phyloP scores from a whole-genome alignment of 2,888 invertebrate species.

The Leptothorax acervorum region DNA sequence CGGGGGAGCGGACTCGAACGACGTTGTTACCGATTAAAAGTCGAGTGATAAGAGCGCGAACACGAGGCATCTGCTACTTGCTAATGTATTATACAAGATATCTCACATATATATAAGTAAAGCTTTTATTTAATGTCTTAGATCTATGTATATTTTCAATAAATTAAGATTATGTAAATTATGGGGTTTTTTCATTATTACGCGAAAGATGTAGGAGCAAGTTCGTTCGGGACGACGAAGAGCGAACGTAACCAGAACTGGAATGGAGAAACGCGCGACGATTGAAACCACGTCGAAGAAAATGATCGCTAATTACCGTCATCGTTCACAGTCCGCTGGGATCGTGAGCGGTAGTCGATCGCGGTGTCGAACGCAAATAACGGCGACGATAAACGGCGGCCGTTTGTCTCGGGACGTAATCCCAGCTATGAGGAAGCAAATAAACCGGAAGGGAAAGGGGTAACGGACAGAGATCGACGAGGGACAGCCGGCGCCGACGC shows the following conservation, averaged over 20 bases:
- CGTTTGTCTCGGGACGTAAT: slow-evolving; percentile 33
- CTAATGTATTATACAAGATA: background rate
- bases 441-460: slow-evolving; percentile 41
- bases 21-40: slow-evolving; percentile 27
- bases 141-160: background rate
- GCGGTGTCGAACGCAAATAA: slow-evolving; percentile 30
- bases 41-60: background rate
- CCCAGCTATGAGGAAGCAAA: slow-evolving; percentile 32
- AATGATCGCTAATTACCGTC: slow-evolving; percentile 58
- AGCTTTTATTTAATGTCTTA: background rate
- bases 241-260: slow-evolving; percentile 3
- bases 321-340: slow-evolving; percentile 28
- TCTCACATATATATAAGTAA: background rate
- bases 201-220: background rate
- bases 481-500: background rate
- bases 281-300: slow-evolving; percentile 28
- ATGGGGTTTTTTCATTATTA: background rate
- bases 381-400: slow-evolving; percentile 53
- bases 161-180: background rate
- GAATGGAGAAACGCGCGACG: slow-evolving; percentile 25
- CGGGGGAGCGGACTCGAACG: background rate
- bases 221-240: background rate
- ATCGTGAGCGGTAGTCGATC: slow-evolving; percentile 23
- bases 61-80: background rate
- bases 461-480: background rate